Base-by-base conservation (phyloP, 2,888 invertebrate species). In the Parochlus steinenii region DNA sequence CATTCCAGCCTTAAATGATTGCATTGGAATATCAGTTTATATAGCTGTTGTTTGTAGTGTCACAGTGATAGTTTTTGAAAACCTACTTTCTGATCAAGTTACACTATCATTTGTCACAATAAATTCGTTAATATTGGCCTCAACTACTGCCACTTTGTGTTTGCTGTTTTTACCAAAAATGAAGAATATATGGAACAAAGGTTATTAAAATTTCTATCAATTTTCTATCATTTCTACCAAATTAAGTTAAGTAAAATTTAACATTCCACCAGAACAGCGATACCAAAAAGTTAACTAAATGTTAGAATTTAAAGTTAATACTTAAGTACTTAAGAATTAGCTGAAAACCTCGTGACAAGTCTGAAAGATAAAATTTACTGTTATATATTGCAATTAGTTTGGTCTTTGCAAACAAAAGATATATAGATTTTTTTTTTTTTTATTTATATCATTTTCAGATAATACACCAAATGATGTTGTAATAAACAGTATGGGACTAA, bases 11-110 rank as follows among this genome's bases (percentile, higher is more conserved):
- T 61, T 92, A 17, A 90, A 90, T 59, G 90, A 92, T 60, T 89
- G 89, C 5, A 90, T 92, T 45, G 90, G 85, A 8, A 78, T 90
- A 55, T 87, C 85, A 46, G 89, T 90, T 1, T 90, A 92, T 52
- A 85, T 78, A 33, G 87, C 87, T 1, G 86, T 90, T 32, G 81
- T 90, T 42, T 82, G 81, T 30, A 83, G 83, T 45, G 74, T 80
- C 6, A 76, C 85, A 44, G 83, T 87, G 7, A 86, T 89, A 5
- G 80, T 85, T 5, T 64, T 87, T 42, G 86, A 86, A n/a, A 85
- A 83, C 49, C 69, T 90, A 33, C 75, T 89, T 45, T 77, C 80
- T 3, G 83, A 87, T 46, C 67, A 79, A 39, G 78, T 79, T 3
- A 80, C 83, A 1, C 51, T 83, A 40, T 79, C 80, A 31, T 85